phyloP scores from a whole-genome alignment of 2,888 invertebrate species.

The Drosophila dives region DNA sequence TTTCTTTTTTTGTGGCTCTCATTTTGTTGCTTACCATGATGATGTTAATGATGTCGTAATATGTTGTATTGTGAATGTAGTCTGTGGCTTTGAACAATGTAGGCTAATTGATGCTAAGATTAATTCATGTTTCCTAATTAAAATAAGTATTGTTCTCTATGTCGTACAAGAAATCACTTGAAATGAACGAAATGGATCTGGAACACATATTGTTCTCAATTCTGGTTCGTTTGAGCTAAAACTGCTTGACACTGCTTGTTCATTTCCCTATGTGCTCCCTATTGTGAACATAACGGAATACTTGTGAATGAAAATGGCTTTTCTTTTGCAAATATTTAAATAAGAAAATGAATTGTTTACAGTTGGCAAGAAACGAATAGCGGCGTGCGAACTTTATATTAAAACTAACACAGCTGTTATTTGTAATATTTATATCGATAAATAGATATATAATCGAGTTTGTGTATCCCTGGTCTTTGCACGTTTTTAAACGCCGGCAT shows the following conservation, averaged over 20 bases:
- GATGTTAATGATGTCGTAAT: slow-evolving; percentile 14
- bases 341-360: neutral
- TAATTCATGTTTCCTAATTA: slow-evolving; percentile 77
- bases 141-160: slow-evolving; percentile 24
- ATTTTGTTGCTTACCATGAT: slow-evolving; percentile 60
- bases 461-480: slow-evolving; percentile 30
- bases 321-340: neutral
- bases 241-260: slow-evolving; percentile 16
- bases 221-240: neutral
- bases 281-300: neutral
- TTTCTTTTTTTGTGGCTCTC: neutral
- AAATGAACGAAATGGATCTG: slow-evolving; percentile 13
- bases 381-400: neutral
- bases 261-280: neutral
- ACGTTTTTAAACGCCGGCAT: slow-evolving; percentile 59
- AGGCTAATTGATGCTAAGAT: slow-evolving; percentile 56
- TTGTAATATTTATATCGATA: neutral
- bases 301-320: neutral
- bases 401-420: neutral
- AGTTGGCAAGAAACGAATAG: neutral
- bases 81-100: slow-evolving; percentile 9
- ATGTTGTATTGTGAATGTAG: slow-evolving; percentile 6
- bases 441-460: neutral
- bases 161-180: neutral
- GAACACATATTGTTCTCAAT: neutral